These are phyloP conservation scores for honey bee (Apis mellifera) DNA, from an alignment of 1,140 invertebrate species.

Conservation along the genomic window DNA sequence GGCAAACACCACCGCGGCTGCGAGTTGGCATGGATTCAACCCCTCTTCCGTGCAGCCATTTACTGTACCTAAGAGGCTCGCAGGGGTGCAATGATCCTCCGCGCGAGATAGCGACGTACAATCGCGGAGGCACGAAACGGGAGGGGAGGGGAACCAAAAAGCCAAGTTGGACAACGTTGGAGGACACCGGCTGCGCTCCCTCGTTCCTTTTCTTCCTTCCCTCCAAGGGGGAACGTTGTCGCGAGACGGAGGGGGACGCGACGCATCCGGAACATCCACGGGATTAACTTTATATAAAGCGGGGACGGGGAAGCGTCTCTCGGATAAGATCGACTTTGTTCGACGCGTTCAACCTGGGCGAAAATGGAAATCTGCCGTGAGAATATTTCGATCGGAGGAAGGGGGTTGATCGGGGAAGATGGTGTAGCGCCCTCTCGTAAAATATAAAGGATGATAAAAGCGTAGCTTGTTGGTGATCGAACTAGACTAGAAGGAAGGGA, in stretches of 20 bases:
- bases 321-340: neutral
- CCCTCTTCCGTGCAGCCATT: conserved; percentile 60
- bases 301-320: neutral
- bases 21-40: conserved; percentile 44
- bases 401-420: too few relatives aligned
- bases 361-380: neutral
- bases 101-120: conserved; percentile 71
- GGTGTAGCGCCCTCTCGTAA: too few relatives aligned
- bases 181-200: neutral
- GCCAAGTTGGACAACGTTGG: conserved; percentile 43
- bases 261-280: neutral
- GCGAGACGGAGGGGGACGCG: neutral
- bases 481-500: neutral
- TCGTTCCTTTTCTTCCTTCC: neutral
- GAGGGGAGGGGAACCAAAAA: conserved; percentile 44
- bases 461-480: neutral
- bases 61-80: conserved; percentile 79
- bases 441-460: neutral
- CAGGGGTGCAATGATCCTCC: conserved; percentile 76
- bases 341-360: neutral
- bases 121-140: conserved; percentile 75
- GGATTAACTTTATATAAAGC: conserved; percentile 33
- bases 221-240: neutral
- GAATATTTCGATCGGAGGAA: neutral
- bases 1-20: conserved; percentile 29